Evolutionary conservation across 2,888 invertebrate genomes (phyloP).

Genomic region (Dicycla oo): DNA sequence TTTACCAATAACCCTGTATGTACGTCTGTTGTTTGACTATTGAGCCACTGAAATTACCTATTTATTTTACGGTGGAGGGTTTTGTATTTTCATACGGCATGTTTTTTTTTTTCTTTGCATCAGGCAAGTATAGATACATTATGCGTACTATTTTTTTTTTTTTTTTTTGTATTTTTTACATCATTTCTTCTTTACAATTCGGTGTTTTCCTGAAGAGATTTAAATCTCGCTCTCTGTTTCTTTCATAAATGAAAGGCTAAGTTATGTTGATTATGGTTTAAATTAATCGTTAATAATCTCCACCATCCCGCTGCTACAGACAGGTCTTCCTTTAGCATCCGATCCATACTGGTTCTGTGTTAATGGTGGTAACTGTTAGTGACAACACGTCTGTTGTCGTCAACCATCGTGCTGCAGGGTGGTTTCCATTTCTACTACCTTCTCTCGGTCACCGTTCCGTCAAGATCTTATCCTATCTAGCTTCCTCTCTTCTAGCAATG

Average conservation of each 20-base stretch:
- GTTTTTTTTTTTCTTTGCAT: conserved; percentile 10
- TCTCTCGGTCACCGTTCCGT: not conserved
- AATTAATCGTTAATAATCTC: conserved; percentile 5
- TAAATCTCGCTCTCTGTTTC: conserved; percentile 4
- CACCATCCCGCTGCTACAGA: no score
- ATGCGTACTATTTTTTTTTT: conserved; percentile 16
- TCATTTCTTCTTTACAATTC: conserved; percentile 35
- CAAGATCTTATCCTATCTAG: not conserved
- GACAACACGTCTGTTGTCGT: not conserved
- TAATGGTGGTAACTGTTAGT: not conserved
- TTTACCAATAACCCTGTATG: no score
- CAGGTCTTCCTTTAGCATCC: not conserved
- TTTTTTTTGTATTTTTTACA: conserved; percentile 11
- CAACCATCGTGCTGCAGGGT: not conserved
- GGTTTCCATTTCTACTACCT: not conserved
- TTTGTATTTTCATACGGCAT: conserved; percentile 37
- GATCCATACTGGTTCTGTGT: not conserved
- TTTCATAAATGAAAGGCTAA: not conserved
- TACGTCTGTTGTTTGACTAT: conserved; percentile 6
- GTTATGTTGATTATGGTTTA: not conserved
- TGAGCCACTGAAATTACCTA: conserved; percentile 13
- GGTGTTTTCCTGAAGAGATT: conserved; percentile 14
- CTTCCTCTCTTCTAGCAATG: conserved; percentile 1
- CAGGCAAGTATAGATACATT: not conserved
- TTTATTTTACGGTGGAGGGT: conserved; percentile 42